Percentiles rank a stretch among this genome's conserved stretches.
These are phyloP conservation scores for Bombus picipes DNA, from an alignment of 1,140 invertebrate species.

Conservation along the genomic window DNA sequence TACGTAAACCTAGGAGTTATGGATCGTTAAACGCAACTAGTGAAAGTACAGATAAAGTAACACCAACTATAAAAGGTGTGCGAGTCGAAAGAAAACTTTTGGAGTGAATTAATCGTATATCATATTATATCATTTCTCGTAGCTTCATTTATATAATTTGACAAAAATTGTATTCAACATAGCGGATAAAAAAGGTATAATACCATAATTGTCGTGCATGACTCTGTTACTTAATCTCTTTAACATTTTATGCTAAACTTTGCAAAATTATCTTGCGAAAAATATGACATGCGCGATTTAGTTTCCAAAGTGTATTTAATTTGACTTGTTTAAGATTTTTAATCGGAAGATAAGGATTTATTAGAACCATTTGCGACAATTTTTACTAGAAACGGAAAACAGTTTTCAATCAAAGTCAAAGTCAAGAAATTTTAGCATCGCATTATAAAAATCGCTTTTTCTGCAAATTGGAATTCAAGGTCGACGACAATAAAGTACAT, in stretches of 20 bases:
- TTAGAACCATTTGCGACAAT: background rate
- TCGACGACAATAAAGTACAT: background rate
- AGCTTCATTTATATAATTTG: background rate
- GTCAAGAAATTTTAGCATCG: no score
- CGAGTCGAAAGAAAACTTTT: background rate
- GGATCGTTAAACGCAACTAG: background rate
- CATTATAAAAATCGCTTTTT: no score
- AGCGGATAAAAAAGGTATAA: background rate
- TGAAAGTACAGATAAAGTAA: slow-evolving; percentile 29
- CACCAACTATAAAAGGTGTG: background rate
- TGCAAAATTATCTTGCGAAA: background rate
- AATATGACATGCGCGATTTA: no score
- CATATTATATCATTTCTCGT: background rate
- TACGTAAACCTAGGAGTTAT: slow-evolving; percentile 29
- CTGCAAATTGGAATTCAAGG: no score
- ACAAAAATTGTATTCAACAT: background rate
- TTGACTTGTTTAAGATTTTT: background rate
- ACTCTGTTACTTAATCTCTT: background rate
- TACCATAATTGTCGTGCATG: background rate
- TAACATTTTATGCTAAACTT: background rate
- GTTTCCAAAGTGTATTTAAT: background rate
- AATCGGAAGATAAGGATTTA: background rate
- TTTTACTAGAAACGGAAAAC: no score
- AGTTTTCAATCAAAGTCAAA: no score
- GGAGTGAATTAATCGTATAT: background rate